Percentiles rank a stretch among this genome's conserved stretches.
These are phyloP conservation scores for Andrena minutula DNA, from an alignment of 2,888 invertebrate genomes.

Conservation along the genomic window DNA sequence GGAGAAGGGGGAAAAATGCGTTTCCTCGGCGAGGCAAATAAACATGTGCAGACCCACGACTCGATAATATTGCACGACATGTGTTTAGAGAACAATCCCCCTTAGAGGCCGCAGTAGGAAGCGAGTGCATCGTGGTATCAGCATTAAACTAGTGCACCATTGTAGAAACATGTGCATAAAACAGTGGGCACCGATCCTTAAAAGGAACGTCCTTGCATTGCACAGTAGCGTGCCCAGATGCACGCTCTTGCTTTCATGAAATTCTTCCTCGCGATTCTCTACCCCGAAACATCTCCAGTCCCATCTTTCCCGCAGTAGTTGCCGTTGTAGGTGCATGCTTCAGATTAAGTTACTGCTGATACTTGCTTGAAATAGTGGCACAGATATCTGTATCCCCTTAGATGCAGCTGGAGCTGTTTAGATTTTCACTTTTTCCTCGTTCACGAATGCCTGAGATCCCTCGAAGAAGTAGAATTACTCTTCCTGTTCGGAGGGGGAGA, in stretches of 20 bases:
- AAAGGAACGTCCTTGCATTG: constrained; percentile 70
- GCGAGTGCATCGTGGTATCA: constrained; percentile 60
- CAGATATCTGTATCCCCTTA: constrained; percentile 59
- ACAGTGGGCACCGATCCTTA: constrained; percentile 57
- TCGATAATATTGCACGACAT: constrained; percentile 66
- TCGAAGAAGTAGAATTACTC: not conserved
- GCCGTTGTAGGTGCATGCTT: constrained; percentile 56
- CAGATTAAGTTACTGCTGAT: constrained; percentile 64
- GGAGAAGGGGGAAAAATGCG: not conserved
- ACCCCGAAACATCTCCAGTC: constrained; percentile 65
- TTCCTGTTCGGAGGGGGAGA: not conserved
- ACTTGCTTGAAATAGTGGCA: constrained; percentile 58
- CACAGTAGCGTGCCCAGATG: constrained; percentile 63
- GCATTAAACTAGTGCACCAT: constrained; percentile 67
- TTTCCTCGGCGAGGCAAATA: constrained; percentile 39
- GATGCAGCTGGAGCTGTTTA: constrained; percentile 14
- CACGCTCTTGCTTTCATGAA: constrained; percentile 68
- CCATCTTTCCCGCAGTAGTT: constrained; percentile 53
- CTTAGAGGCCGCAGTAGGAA: constrained; percentile 56
- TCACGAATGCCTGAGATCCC: constrained; percentile 3
- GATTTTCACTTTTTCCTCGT: constrained; percentile 25
- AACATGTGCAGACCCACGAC: constrained; percentile 59
- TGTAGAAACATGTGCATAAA: constrained; percentile 67
- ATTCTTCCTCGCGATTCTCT: constrained; percentile 63
- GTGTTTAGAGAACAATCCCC: constrained; percentile 63